Evolutionary conservation across 2,888 invertebrate genomes (phyloP).

Genomic region (Caenorhabditis afra): DNA sequence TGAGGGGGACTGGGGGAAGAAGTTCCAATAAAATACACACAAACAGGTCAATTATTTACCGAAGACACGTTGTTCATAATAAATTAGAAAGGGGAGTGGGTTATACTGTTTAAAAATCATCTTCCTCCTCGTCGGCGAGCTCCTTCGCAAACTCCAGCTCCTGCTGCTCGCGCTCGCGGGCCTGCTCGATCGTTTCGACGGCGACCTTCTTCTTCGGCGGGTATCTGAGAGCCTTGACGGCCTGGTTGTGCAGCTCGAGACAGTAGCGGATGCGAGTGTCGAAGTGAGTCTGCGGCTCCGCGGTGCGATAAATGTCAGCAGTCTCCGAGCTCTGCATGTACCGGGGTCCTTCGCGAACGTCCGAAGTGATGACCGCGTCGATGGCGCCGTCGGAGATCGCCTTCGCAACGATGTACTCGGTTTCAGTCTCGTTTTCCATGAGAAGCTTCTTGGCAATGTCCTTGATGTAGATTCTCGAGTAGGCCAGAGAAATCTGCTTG

Average conservation of each 20-base stretch:
- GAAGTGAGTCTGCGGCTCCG: constrained; percentile 82
- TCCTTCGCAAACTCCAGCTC: constrained; percentile 99
- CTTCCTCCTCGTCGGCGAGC: constrained; percentile 98
- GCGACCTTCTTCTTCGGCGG: constrained; percentile 99
- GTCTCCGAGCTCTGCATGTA: constrained; percentile 98
- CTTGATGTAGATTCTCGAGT: constrained; percentile 94
- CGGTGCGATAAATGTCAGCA: constrained; percentile 92
- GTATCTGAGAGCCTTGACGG: constrained; percentile 98
- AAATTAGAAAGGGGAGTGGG: constrained; percentile 27
- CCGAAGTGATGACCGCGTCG: constrained; percentile 96
- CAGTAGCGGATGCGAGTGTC: constrained; percentile 92
- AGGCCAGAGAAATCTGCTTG: constrained; percentile 89
- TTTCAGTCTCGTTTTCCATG: constrained; percentile 93
- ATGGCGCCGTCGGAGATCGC: constrained; percentile 96
- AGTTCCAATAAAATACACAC: constrained; percentile 37
- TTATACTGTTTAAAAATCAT: constrained; percentile 72
- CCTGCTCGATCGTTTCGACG: constrained; percentile 85
- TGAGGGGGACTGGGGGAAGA: constrained; percentile 3
- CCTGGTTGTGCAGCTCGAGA: constrained; percentile 96
- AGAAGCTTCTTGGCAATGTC: constrained; percentile 95
- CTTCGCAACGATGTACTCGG: constrained; percentile 90
- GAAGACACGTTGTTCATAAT: constrained; percentile 42
- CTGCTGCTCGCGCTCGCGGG: constrained; percentile 82
- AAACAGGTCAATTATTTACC: constrained; percentile 33
- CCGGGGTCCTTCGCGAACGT: constrained; percentile 84